These are phyloP conservation scores for Spheniscus mendiculus DNA, from an alignment of 2,113 vertebrate species.

Conservation along the genomic window DNA sequence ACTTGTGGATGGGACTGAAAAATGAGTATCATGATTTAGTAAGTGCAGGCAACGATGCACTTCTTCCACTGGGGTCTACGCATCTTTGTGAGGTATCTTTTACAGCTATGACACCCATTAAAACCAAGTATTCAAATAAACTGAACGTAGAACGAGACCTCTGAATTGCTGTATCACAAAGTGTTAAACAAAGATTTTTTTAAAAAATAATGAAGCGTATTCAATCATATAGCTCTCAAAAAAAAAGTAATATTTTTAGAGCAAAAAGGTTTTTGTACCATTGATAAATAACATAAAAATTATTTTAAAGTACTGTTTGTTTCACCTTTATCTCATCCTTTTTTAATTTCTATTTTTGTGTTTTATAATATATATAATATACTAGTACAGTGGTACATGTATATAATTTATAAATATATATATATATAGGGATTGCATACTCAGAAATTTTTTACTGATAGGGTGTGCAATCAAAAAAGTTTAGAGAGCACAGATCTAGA, in stretches of 20 bases:
- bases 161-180: background rate
- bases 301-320: background rate
- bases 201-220: background rate
- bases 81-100: background rate
- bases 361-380: background rate
- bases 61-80: background rate
- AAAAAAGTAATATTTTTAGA: background rate
- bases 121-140: background rate
- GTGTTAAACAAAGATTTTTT: background rate
- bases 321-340: background rate
- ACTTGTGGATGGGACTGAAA: background rate
- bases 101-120: background rate
- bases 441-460: background rate
- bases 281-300: background rate
- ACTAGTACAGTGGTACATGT: background rate
- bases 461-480: background rate
- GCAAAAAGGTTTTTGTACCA: background rate
- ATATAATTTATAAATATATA: background rate
- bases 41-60: background rate
- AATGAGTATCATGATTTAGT: rapidly evolving
- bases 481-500: background rate
- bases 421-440: rapidly evolving
- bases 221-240: background rate
- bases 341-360: background rate
- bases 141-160: background rate